Base-by-base conservation (phyloP, 2,113 vertebrate genomes). In the Trochalopteron elliotii region DNA sequence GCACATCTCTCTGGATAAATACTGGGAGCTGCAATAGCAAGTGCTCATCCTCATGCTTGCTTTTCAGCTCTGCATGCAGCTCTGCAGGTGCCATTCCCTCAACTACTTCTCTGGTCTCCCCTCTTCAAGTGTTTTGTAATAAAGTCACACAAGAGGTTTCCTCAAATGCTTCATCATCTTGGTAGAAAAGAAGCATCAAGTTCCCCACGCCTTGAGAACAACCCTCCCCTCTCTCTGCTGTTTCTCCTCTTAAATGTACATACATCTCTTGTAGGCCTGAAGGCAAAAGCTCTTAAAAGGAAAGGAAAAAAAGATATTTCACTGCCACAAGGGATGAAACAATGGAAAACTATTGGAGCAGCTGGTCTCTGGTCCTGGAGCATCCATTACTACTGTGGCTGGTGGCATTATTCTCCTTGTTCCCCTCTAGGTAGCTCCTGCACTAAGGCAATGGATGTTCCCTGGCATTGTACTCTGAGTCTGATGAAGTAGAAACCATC, bases 41-140 rank as follows among this genome's bases (percentile, higher is more conserved):
- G n/a, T 1, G 12, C 16, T 60, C 4, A 2, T 40, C 37, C 59
- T 57, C 0, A 0, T 13, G n/a, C 22, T 74, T 23, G 7, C 33
- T 67, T 59, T 12, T 30, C 39, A 76, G 45, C n/a, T 65, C 45
- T 35, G 60, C 28, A 45, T 4, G 8, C 39, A 42, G 55, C 57
- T 65, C 67, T 65, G 63, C 27, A 61, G 55, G 33, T 67, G 35
- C 42, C 3, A 3, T 50, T 35, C 15, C 53, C n/a, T 53, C 53
- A 69, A 13, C 59, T 56, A 33, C 60, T 84, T 22, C 11, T 86
- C 56, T 67, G 60, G 25, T 50, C 28, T 75, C 49, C 60, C 47
- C 5, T 68, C 44, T 30, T 31, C 20, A n/a, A 37, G 15, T 33
- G 12, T 52, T 84, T 71, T 55, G 42, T 40, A 85, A 20, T 30